Evolutionary conservation across 2,797 vertebrate species (phyloP).

Genomic region (Tamandua tetradactyla): DNA sequence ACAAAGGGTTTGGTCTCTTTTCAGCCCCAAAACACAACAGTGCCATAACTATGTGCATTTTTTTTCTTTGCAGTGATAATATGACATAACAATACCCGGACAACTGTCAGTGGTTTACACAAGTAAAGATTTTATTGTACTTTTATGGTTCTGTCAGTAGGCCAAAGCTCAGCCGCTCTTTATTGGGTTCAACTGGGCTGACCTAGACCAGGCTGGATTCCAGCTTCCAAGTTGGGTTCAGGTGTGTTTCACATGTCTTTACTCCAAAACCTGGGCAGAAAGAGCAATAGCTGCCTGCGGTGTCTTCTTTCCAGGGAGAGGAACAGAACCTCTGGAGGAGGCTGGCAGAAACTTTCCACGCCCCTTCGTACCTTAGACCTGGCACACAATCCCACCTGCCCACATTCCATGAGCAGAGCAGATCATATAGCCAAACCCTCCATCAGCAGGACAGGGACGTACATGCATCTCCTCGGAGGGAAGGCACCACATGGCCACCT

Average conservation of each 20-base stretch:
- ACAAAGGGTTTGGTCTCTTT: not conserved
- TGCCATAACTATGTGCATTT: rapidly evolving
- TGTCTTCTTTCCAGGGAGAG: not conserved
- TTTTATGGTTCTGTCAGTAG: not conserved
- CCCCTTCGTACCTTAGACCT: not conserved
- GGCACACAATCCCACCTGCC: not conserved
- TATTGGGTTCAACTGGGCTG: not conserved
- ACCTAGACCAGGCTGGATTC: not conserved
- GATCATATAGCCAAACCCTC: not conserved
- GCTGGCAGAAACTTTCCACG: not conserved
- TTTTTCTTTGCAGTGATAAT: not conserved
- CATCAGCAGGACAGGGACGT: not conserved
- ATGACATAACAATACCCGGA: not conserved
- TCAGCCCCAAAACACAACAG: not conserved
- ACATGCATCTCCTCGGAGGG: not conserved
- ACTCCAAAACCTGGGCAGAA: not conserved
- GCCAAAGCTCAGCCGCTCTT: slow-evolving; percentile 20
- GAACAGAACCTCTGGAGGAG: not conserved
- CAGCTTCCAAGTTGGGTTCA: slow-evolving; percentile 27
- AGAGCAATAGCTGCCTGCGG: not conserved
- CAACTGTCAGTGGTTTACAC: not conserved
- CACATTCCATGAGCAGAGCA: not conserved
- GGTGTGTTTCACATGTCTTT: not conserved
- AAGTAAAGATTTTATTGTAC: not conserved
- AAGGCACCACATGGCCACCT: not conserved